These are phyloP conservation scores for Erinaceus europaeus DNA, from an alignment of 2,113 vertebrate species.

Conservation along the genomic window DNA sequence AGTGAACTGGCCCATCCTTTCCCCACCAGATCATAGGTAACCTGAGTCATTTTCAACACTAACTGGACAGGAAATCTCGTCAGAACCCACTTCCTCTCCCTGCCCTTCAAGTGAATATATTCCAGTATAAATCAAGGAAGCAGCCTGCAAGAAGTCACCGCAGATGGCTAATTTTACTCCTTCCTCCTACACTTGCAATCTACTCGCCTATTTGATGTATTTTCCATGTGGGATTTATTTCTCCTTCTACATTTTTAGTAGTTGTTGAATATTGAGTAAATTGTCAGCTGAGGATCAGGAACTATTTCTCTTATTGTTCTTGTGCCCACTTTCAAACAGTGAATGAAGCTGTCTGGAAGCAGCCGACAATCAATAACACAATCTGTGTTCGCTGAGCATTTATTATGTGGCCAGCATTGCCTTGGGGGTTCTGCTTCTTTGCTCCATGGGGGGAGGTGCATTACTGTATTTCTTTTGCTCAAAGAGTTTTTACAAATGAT, in stretches of 20 bases:
- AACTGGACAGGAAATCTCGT: not conserved
- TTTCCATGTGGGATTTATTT: constrained; percentile 47
- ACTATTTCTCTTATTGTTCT: not conserved
- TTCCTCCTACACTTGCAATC: constrained; percentile 49
- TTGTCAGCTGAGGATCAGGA: not conserved
- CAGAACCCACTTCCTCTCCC: not conserved
- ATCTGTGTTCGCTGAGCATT: not conserved
- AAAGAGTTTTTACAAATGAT: not conserved
- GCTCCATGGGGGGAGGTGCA: not conserved
- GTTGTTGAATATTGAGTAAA: constrained; percentile 34
- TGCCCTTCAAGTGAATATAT: not conserved
- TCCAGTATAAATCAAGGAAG: constrained; percentile 36
- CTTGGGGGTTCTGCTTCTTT: not conserved
- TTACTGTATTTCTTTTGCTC: not conserved
- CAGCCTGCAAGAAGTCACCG: constrained; percentile 33
- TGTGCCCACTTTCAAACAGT: not conserved
- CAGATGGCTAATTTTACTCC: constrained; percentile 50
- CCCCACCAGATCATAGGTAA: not conserved
- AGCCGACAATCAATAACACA: not conserved
- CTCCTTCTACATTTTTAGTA: constrained; percentile 53
- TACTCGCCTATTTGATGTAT: constrained; percentile 56
- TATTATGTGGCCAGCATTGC: not conserved
- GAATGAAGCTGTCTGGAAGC: not conserved
- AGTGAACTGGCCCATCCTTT: not conserved
- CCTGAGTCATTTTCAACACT: not conserved